These are phyloP conservation scores for Lordiphosa collinella DNA, from an alignment of 1,140 invertebrate genomes.

Conservation along the genomic window DNA sequence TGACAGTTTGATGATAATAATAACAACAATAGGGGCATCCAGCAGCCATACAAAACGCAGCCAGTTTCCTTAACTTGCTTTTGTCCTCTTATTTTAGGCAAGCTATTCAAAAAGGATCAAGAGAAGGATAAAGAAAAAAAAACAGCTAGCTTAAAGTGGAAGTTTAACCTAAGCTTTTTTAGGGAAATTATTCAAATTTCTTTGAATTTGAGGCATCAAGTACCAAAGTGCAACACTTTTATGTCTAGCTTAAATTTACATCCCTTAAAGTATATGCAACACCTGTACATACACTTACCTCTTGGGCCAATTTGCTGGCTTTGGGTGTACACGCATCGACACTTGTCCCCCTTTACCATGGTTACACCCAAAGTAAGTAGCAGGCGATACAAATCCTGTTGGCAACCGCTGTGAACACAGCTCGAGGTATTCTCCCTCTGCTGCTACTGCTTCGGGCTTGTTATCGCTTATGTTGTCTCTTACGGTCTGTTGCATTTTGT, in stretches of 20 bases:
- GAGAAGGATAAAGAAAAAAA: slow-evolving; percentile 16
- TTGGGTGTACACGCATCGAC: slow-evolving; percentile 37
- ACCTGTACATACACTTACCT: slow-evolving; percentile 47
- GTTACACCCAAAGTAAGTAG: slow-evolving; percentile 11
- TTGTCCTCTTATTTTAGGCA: background rate
- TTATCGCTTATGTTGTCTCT: slow-evolving; percentile 78
- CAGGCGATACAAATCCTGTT: slow-evolving; percentile 46
- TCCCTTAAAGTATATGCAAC: background rate
- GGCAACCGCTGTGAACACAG: slow-evolving; percentile 64
- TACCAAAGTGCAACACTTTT: background rate
- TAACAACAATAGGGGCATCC: slow-evolving; percentile 48
- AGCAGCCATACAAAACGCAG: slow-evolving; percentile 14
- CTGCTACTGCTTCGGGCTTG: slow-evolving; percentile 32
- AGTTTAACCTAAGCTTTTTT: too few species aligned
- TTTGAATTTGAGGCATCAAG: slow-evolving; percentile 3
- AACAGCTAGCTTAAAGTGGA: slow-evolving; percentile 3
- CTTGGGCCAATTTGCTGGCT: slow-evolving; percentile 56
- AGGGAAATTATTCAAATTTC: too few species aligned
- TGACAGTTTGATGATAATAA: slow-evolving; percentile 77
- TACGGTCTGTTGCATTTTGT: slow-evolving; percentile 75
- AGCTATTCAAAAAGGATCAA: too few species aligned
- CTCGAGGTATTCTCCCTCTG: slow-evolving; percentile 34
- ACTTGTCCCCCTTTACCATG: slow-evolving; percentile 51
- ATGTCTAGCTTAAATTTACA: too few species aligned
- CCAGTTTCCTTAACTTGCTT: background rate